phyloP scores from a whole-genome alignment of 1,140 invertebrate species.

The Mesaphorura yosii region DNA sequence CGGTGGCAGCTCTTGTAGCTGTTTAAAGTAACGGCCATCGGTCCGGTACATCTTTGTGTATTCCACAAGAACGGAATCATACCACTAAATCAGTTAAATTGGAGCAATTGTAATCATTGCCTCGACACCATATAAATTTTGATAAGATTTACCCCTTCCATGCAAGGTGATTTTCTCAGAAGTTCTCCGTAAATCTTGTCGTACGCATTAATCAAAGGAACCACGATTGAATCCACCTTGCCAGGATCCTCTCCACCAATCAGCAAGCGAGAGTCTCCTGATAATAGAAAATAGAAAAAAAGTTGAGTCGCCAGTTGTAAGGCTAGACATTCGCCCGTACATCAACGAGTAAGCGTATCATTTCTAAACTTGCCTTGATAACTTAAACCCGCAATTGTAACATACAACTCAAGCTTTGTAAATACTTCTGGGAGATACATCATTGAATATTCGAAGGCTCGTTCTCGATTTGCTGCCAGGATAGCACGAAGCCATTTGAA shows the following conservation, averaged over 20 bases:
- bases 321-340: background rate
- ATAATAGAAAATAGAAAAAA: background rate
- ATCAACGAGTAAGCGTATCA: too few relatives aligned
- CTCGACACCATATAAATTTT: background rate
- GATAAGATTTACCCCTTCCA: background rate
- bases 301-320: background rate
- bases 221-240: conserved; percentile 87
- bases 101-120: background rate
- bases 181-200: conserved; percentile 61
- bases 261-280: conserved; percentile 90
- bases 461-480: conserved; percentile 44
- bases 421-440: conserved; percentile 80
- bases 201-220: conserved; percentile 68
- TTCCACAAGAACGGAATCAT: too few relatives aligned
- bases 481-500: conserved; percentile 38
- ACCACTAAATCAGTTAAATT: background rate
- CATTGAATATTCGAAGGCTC: conserved; percentile 48
- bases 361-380: conserved; percentile 52
- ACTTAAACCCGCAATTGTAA: conserved; percentile 74
- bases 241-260: conserved; percentile 85
- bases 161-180: background rate
- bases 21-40: too few relatives aligned
- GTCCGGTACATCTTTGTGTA: too few relatives aligned
- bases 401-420: conserved; percentile 74
- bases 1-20: too few relatives aligned